Evolutionary conservation across 2,113 vertebrate genomes (phyloP).

Genomic region (Petroica traversi): DNA sequence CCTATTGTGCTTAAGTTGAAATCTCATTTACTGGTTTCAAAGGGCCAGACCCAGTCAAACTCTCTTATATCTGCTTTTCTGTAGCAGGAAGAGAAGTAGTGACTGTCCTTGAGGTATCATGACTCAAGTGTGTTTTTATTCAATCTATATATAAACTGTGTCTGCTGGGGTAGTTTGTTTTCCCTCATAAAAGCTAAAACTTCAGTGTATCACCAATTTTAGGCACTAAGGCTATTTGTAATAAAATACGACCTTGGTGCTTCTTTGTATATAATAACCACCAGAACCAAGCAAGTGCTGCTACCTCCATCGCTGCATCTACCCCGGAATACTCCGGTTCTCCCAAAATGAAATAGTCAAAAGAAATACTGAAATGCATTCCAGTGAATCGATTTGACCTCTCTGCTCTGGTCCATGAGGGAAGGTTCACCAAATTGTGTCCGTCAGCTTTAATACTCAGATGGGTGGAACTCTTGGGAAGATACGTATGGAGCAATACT

Average conservation of each 20-base stretch:
- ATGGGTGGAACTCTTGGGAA: neutral
- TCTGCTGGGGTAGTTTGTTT: neutral
- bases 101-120: neutral
- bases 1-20: constrained; percentile 18
- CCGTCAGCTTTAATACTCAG: neutral
- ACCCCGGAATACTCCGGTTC: neutral
- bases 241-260: neutral
- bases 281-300: neutral
- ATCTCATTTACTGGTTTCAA: constrained; percentile 42
- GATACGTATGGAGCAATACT: neutral
- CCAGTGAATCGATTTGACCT: neutral
- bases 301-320: neutral
- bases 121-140: neutral
- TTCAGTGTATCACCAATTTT: neutral
- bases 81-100: neutral
- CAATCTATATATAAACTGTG: neutral
- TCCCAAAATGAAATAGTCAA: neutral
- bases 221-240: neutral
- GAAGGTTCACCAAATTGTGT: neutral
- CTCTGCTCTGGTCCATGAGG: neutral
- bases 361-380: neutral
- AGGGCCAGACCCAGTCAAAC: neutral
- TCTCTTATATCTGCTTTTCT: neutral
- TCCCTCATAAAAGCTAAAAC: neutral
- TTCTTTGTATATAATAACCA: neutral